Evolutionary conservation across 37 sponge, comb jelly and placozoan species (phyloP), one percentile per base, ranked within the genome.

Genomic region (Tethya wilhelma): DNA sequence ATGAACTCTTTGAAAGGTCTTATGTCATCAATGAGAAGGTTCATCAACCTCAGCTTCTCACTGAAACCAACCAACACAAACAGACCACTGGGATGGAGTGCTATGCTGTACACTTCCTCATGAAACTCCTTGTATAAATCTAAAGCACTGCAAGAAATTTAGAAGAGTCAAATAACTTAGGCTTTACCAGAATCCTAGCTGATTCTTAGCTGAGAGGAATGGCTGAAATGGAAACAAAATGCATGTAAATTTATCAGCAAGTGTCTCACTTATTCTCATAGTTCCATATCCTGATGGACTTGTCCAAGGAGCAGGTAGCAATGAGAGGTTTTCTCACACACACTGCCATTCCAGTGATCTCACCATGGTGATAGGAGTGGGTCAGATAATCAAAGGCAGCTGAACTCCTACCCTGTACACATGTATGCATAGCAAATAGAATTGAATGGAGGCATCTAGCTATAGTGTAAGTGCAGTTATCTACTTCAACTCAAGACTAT

Each of bases 71-170:
- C 98, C 41, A 98, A 83, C 12, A 95, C 60, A 58, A 89, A 98
- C 38, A 98, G 96, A 7, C 98, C 96, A 74, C 91, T 90, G 19
- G 98, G 98, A 44, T 98, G 98, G 6, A 98, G 73, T 31, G 98
- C 96, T 1, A 98, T 66, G 58, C 96, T 95, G 90, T 89, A 95
- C 9, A 96, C 98, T 68, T 98, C 98, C 69, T 98, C 98, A 30
- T 91, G 94, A 83, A 95, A 95, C 65, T 95, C 92, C 63, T 93
- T 98, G 84, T 67, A 66, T 40, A 98, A 69, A 17, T 98, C 98
- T 56, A 95, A 73, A 11, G 84, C 63, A 59, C 97, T 96, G 64
- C 53, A 67, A n/a, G n/a, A n/a, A n/a, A n/a, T n/a, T n/a, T n/a
- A n/a, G n/a, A n/a, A n/a, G n/a, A n/a, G n/a, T n/a, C n/a, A n/a